Base-by-base conservation (phyloP, 2,797 vertebrate genomes). In the Hyperoplus lanceolatus region DNA sequence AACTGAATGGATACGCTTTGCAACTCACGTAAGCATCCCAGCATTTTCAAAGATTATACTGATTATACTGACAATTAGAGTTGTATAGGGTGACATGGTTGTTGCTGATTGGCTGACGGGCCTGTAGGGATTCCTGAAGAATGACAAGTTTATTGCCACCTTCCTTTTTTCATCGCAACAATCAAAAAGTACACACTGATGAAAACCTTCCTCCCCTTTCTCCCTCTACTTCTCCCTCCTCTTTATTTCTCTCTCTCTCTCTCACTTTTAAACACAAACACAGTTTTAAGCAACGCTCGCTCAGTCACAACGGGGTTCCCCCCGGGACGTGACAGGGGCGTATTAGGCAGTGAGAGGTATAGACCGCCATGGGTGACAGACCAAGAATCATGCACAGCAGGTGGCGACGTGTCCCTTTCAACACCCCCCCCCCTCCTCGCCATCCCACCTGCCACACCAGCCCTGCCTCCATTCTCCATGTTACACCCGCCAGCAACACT, bases 301-400 rank as follows among this genome's bases (percentile, higher is more conserved):
- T 81, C 84, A 73, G 66, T 82, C 75, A 70, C 9, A n/a, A 61
- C 58, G 3, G 61, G 3, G 29, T 29, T 29, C 67, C 76, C 83
- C 73, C 66, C 14, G 8, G 60, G 88, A 83, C 8, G 71, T 83
- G 80, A 83, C 75, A 70, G 86, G 53, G 83, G 79, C 61, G 45
- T 76, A 86, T 89, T 67, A 86, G 78, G 68, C 56, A 29, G 74
- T 70, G 71, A 87, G 80, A 84, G 84, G 82, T 70, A 29, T 29
- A 76, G 73, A 77, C 71, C 73, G 79, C 85, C 76, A 75, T 53
- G 84, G 88, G 87, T 89, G 87, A 88, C 85, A 77, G 79, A 74
- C 84, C 67, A 89, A 78, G 79, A 84, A 81, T 83, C 72, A 82
- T 62, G 74, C 13, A 2, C 65, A 18, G 49, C 70, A 49, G 70